These are phyloP conservation scores for Candidula unifasciata DNA, from an alignment of 2,888 invertebrate species.

Conservation along the genomic window DNA sequence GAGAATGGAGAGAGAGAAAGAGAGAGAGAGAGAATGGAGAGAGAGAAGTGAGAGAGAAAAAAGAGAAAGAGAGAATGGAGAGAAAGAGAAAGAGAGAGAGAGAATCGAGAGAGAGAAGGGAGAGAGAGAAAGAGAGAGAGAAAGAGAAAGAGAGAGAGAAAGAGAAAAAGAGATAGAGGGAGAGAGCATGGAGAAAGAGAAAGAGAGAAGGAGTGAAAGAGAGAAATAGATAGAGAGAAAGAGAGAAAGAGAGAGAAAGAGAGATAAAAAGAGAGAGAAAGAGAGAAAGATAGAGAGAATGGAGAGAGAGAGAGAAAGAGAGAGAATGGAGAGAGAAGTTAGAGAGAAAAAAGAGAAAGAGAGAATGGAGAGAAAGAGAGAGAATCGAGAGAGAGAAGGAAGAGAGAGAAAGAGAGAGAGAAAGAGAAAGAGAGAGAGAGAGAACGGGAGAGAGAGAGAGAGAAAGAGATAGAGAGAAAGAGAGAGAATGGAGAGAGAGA, in stretches of 20 bases:
- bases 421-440: neutral
- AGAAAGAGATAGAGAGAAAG: neutral
- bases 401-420: neutral
- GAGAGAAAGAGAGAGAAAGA: slow-evolving; percentile 13
- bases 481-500: too few species aligned
- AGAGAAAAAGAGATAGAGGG: neutral
- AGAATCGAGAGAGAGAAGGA: neutral
- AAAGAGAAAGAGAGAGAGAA: too few species aligned
- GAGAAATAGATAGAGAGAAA: neutral
- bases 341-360: neutral
- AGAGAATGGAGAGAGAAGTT: too few species aligned
- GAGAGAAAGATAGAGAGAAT: neutral
- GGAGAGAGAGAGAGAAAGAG: neutral
- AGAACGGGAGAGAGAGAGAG: slow-evolving; percentile 1
- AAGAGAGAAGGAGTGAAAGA: too few species aligned
- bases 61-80: neutral
- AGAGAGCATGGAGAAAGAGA: too few species aligned
- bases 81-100: neutral
- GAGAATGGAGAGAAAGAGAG: neutral
- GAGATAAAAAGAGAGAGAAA: slow-evolving; percentile 14
- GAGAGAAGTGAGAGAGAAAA: neutral
- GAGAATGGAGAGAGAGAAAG: neutral
- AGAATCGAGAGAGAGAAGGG: neutral
- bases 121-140: too few species aligned
- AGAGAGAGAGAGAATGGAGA: neutral